phyloP scores from a whole-genome alignment of 2,113 vertebrate genomes.

The Nestor notabilis region DNA sequence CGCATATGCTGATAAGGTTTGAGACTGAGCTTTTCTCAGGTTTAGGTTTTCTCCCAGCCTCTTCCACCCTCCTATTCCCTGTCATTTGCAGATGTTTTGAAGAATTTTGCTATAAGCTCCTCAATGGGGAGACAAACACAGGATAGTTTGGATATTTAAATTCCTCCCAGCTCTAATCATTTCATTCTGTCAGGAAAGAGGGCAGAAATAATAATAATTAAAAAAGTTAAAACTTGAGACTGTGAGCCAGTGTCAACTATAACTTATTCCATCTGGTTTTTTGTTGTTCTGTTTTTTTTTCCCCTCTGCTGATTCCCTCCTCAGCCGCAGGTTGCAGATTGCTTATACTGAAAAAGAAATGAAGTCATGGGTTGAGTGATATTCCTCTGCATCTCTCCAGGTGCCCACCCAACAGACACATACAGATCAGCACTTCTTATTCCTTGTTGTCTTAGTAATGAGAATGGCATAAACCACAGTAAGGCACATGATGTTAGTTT shows the following conservation, averaged over 20 bases:
- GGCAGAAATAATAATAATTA: neutral
- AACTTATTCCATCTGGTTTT: neutral
- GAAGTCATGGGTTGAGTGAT: neutral
- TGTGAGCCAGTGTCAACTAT: neutral
- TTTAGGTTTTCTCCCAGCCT: neutral
- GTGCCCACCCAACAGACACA: neutral
- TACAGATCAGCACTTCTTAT: neutral
- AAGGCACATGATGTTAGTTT: neutral
- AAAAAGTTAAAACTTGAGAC: neutral
- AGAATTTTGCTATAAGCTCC: neutral
- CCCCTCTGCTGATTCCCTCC: neutral
- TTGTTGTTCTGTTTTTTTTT: neutral
- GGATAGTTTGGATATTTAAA: neutral
- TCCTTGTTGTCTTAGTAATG: neutral
- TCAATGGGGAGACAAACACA: neutral
- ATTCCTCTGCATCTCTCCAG: neutral
- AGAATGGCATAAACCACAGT: neutral
- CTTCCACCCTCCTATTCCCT: neutral
- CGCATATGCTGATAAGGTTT: neutral
- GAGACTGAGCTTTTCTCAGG: neutral
- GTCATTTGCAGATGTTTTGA: neutral
- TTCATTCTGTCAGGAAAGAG: neutral
- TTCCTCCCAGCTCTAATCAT: neutral
- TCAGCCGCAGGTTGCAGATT: neutral
- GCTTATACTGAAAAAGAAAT: neutral